Percentiles rank a stretch among this genome's conserved stretches.
phyloP scores from a whole-genome alignment of 2,797 vertebrate genomes.

The Manis javanica region DNA sequence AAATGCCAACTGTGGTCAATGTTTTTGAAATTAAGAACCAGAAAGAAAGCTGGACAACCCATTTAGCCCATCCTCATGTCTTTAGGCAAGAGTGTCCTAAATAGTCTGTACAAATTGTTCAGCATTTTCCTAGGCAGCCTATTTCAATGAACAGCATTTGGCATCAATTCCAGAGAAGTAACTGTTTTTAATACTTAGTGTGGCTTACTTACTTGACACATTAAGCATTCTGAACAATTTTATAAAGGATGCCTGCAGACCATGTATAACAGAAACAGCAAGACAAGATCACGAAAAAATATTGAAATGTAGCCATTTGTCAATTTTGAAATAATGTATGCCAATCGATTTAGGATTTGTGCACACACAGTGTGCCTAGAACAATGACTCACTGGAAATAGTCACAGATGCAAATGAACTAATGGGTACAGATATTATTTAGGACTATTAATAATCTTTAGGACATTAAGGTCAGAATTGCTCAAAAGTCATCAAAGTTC shows the following conservation, averaged over 20 bases:
- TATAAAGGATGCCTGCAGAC: background rate
- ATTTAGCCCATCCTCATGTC: background rate
- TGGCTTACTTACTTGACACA: background rate
- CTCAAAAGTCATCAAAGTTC: background rate
- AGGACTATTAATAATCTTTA: background rate
- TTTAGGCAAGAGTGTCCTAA: background rate
- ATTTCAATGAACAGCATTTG: background rate
- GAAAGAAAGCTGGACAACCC: background rate
- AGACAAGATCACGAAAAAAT: background rate
- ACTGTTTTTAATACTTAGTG: background rate
- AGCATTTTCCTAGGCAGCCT: background rate
- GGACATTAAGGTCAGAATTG: background rate
- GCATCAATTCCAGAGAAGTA: background rate
- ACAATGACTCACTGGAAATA: background rate
- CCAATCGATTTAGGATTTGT: background rate
- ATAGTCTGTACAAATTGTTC: background rate
- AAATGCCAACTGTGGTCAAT: background rate
- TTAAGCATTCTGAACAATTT: background rate
- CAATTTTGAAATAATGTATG: background rate
- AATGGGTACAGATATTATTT: background rate
- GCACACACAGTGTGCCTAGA: background rate
- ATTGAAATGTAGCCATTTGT: too few relatives aligned
- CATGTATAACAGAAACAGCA: background rate
- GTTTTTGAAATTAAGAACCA: conserved; percentile 18
- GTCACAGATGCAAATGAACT: background rate